Conservation (phyloP, 2,888 invertebrate genomes). For the Pandemis corylana region DNA sequence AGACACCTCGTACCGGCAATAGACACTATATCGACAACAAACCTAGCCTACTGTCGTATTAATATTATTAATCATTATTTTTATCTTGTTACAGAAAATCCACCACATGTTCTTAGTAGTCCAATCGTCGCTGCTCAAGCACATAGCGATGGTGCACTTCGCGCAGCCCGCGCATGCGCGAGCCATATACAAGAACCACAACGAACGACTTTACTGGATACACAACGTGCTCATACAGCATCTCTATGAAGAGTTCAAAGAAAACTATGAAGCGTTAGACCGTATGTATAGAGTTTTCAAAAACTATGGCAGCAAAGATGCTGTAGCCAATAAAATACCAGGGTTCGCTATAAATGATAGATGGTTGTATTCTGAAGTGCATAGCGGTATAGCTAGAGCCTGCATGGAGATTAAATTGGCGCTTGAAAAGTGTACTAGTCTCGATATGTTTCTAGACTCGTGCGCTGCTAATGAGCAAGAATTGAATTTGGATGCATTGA, state of each 20-base stretch:
- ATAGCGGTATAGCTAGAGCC: conserved; percentile 68
- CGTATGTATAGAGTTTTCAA: conserved; percentile 76
- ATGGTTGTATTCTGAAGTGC: conserved; percentile 78
- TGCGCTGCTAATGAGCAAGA: conserved; percentile 72
- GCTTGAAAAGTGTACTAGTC: conserved; percentile 66
- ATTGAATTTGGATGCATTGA: conserved; percentile 65
- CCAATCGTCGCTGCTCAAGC: conserved; percentile 75
- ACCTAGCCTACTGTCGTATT: neutral
- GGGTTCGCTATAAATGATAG: conserved; percentile 63
- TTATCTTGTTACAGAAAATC: conserved; percentile 70
- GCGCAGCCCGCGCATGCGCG: conserved; percentile 56
- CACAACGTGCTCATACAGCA: conserved; percentile 65
- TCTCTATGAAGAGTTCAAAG: conserved; percentile 60
- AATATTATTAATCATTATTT: neutral
- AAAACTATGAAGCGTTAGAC: conserved; percentile 66
- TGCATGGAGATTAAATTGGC: conserved; percentile 73
- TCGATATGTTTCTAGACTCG: conserved; percentile 77
- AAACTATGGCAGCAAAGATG: conserved; percentile 66
- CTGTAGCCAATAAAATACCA: conserved; percentile 57
- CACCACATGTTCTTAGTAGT: conserved; percentile 79
- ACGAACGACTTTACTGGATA: conserved; percentile 77
- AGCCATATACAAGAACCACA: conserved; percentile 70
- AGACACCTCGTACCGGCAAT: neutral
- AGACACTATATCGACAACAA: neutral
- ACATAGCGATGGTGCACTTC: conserved; percentile 73